phyloP scores from a whole-genome alignment of 2,888 invertebrate genomes.

The Reticulitermes lucifugus region DNA sequence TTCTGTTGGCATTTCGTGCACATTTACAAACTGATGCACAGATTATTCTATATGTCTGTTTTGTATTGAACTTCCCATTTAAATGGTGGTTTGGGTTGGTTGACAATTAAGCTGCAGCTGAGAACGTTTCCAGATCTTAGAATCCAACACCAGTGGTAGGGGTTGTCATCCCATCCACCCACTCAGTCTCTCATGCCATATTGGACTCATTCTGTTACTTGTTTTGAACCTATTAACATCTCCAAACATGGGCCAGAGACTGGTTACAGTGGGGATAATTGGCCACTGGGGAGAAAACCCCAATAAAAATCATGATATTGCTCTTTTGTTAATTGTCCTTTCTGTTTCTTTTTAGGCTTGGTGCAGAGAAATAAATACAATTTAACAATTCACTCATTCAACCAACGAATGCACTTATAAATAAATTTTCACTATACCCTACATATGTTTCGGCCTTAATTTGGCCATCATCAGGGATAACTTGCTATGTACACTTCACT shows the following conservation, averaged over 20 bases:
- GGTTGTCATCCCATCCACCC: slow-evolving; percentile 70
- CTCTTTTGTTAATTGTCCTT: background rate
- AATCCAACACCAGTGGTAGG: slow-evolving; percentile 62
- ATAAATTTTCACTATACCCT: too few relatives aligned
- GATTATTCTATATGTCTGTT: too few relatives aligned
- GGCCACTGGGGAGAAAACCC: slow-evolving; percentile 67
- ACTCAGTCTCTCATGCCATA: slow-evolving; percentile 48
- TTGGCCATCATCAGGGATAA: too few relatives aligned
- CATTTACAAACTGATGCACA: too few relatives aligned
- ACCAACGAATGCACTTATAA: too few relatives aligned
- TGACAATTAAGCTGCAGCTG: too few relatives aligned
- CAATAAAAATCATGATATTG: slow-evolving; percentile 63
- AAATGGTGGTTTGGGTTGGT: background rate
- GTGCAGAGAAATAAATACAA: background rate
- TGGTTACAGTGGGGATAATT: slow-evolving; percentile 54
- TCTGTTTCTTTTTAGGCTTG: background rate
- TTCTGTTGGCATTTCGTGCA: too few relatives aligned
- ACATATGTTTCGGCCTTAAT: too few relatives aligned
- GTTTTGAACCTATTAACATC: background rate
- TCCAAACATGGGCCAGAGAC: slow-evolving; percentile 20
- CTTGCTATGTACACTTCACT: too few relatives aligned
- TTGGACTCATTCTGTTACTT: background rate
- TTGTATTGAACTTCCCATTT: background rate
- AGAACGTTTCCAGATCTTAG: slow-evolving; percentile 52
- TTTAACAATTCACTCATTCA: too few relatives aligned